Conservation (phyloP, 2,113 vertebrate species). For the Bubo scandiacus region DNA sequence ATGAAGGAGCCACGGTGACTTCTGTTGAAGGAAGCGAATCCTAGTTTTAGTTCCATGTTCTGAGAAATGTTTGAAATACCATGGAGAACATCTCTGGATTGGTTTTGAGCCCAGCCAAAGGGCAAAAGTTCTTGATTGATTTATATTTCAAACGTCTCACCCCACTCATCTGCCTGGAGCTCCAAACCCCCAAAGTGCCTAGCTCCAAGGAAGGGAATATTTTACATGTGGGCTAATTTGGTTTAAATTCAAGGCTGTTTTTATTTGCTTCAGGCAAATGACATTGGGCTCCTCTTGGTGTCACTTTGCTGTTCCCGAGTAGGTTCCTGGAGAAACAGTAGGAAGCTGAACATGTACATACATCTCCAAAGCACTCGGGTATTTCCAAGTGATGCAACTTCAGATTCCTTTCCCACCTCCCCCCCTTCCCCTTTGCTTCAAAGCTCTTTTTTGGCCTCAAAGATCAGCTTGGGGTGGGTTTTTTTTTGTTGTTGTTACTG, state of each 20-base stretch:
- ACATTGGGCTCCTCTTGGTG: slow-evolving; percentile 36
- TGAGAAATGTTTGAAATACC: neutral
- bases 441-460: slow-evolving; percentile 9
- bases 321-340: neutral
- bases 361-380: slow-evolving; percentile 16
- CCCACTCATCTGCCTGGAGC: neutral
- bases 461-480: neutral
- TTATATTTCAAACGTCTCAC: neutral
- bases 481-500: neutral
- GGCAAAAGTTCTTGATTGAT: slow-evolving; percentile 7
- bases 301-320: slow-evolving; percentile 12
- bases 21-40: neutral
- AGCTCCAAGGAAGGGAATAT: neutral
- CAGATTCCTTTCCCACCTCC: slow-evolving; percentile 37
- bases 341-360: slow-evolving; percentile 40
- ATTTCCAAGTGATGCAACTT: slow-evolving; percentile 61
- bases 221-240: neutral
- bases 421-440: neutral
- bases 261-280: slow-evolving; percentile 15
- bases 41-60: neutral
- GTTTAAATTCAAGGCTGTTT: slow-evolving; percentile 11
- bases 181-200: neutral
- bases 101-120: slow-evolving; percentile 18
- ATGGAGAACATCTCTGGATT: neutral
- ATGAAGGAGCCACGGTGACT: neutral